Conservation (phyloP, 2,888 invertebrate genomes). For the Galeruca laticollis region DNA sequence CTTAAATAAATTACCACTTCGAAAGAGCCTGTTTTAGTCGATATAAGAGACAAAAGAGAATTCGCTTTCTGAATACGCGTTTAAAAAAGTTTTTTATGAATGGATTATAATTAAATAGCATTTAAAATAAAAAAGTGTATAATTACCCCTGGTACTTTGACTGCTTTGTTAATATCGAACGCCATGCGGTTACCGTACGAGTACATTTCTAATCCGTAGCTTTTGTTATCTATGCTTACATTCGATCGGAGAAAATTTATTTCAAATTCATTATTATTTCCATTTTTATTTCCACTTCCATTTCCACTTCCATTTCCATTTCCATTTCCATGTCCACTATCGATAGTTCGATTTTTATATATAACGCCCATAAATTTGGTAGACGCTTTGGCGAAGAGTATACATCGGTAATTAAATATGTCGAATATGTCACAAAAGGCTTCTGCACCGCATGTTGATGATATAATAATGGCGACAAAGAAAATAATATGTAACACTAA, state of each 20-base stretch:
- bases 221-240: conserved; percentile 16
- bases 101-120: not conserved
- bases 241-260: not conserved
- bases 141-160: conserved; percentile 18
- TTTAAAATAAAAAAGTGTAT: not conserved
- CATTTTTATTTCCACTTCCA: too few species aligned
- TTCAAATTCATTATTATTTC: not conserved
- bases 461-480: conserved; percentile 25
- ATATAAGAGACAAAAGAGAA: too few species aligned
- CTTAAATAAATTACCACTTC: too few species aligned
- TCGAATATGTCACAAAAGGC: conserved; percentile 48
- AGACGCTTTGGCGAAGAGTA: conserved; percentile 38
- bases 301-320: too few species aligned
- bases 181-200: not conserved
- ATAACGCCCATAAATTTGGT: conserved; percentile 20
- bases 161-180: not conserved
- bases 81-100: too few species aligned
- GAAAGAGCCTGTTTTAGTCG: too few species aligned
- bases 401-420: conserved; percentile 40
- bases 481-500: conserved; percentile 30
- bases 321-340: too few species aligned
- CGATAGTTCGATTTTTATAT: conserved; percentile 12
- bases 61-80: too few species aligned
- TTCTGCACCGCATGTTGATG: conserved; percentile 37
- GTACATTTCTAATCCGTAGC: conserved; percentile 15